A percentile compares a stretch with the other conserved stretches of the same genome.
Evolutionary conservation across 2,888 invertebrate genomes (phyloP).

Genomic region (Sinhomidia bicolor): DNA sequence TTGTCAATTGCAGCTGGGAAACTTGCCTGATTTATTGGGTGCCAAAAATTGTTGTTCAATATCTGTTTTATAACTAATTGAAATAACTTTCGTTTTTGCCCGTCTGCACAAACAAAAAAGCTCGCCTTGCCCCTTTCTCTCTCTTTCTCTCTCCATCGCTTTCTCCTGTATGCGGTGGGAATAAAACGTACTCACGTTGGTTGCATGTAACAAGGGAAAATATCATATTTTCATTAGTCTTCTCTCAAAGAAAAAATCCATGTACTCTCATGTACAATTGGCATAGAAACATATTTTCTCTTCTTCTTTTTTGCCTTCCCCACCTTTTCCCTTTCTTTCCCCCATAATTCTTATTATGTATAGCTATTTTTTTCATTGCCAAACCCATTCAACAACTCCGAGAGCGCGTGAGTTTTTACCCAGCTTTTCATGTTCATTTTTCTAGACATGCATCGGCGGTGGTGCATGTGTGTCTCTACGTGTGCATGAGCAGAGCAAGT

Average conservation of each 20-base stretch:
- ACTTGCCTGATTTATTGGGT: conserved; percentile 79
- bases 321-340: neutral
- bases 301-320: neutral
- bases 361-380: neutral
- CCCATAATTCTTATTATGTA: neutral
- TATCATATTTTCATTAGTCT: neutral
- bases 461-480: neutral
- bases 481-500: neutral
- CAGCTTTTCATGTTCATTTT: neutral
- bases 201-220: neutral
- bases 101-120: conserved; percentile 16
- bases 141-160: too few relatives aligned
- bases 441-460: neutral
- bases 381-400: neutral
- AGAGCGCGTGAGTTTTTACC: neutral
- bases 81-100: conserved; percentile 74
- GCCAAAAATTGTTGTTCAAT: conserved; percentile 78
- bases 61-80: conserved; percentile 79
- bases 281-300: neutral
- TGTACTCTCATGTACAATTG: neutral
- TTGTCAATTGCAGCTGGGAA: conserved; percentile 79
- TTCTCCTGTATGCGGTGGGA: neutral
- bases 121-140: too few relatives aligned
- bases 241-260: neutral
- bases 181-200: neutral